Conservation (phyloP, 2,797 vertebrate genomes). For the Novumbra hubbsi region DNA sequence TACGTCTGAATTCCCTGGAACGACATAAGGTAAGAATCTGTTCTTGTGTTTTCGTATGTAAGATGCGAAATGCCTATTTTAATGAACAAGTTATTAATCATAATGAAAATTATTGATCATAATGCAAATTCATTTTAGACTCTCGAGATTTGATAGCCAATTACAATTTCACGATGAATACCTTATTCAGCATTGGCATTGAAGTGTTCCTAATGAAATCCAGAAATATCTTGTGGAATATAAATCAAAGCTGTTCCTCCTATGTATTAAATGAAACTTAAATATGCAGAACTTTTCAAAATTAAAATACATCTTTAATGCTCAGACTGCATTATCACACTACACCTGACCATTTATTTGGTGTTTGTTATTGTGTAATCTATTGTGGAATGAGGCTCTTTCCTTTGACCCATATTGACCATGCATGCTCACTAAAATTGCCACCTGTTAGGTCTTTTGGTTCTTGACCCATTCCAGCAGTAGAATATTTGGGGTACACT, state of each 20-base stretch:
- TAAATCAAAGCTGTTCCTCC: neutral
- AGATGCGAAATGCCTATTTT: neutral
- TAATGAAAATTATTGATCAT: neutral
- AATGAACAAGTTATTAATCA: neutral
- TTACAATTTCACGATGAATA: neutral
- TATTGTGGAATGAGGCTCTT: too few species aligned
- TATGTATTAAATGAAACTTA: too few species aligned
- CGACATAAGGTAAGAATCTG: constrained; percentile 50
- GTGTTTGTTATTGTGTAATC: too few species aligned
- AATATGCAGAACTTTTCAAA: too few species aligned
- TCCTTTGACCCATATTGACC: neutral
- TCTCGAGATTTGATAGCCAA: too few species aligned
- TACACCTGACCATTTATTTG: too few species aligned
- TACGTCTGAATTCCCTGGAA: constrained; percentile 35
- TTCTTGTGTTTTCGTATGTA: neutral
- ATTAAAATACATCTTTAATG: too few species aligned
- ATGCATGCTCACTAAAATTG: neutral
- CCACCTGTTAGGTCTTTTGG: neutral
- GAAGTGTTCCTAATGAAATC: neutral
- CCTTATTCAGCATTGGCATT: neutral
- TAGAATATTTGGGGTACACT: neutral
- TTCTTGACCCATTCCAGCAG: neutral
- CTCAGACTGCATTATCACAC: too few species aligned
- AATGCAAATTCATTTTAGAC: neutral
- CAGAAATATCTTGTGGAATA: neutral